A percentile compares a stretch with the other conserved stretches of the same genome.
These are phyloP conservation scores for Dynastes grantii DNA, from an alignment of 2,888 invertebrate species.

Conservation along the genomic window DNA sequence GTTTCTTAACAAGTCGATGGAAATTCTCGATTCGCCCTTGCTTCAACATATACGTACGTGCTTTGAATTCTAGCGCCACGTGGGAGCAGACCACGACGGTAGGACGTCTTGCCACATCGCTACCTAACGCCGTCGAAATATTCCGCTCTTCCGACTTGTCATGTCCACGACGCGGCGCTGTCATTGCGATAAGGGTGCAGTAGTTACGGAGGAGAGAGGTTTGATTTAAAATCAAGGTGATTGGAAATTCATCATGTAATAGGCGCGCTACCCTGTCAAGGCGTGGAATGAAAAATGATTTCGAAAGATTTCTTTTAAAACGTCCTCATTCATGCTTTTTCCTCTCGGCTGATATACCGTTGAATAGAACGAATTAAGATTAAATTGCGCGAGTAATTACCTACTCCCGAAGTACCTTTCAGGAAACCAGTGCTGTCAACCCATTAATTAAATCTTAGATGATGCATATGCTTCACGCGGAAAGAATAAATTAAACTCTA, in stretches of 20 bases:
- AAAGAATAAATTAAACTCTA: too few relatives aligned
- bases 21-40: slow-evolving; percentile 34
- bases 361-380: slow-evolving; percentile 15
- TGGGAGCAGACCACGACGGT: slow-evolving; percentile 58
- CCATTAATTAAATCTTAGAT: too few relatives aligned
- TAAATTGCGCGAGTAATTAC: slow-evolving; percentile 19
- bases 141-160: slow-evolving; percentile 58
- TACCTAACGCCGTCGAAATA: slow-evolving; percentile 52
- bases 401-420: background rate
- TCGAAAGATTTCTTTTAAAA: slow-evolving; percentile 56
- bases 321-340: background rate
- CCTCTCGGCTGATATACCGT: background rate
- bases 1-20: slow-evolving; percentile 29
- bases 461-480: too few relatives aligned
- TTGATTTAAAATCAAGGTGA: slow-evolving; percentile 66
- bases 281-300: slow-evolving; percentile 65
- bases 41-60: slow-evolving; percentile 30
- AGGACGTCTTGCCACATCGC: background rate
- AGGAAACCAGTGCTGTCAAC: too few relatives aligned
- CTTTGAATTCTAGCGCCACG: slow-evolving; percentile 52
- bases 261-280: slow-evolving; percentile 63
- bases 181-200: slow-evolving; percentile 61
- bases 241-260: slow-evolving; percentile 68
- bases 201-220: slow-evolving; percentile 60
- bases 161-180: slow-evolving; percentile 58